phyloP scores from a whole-genome alignment of 2,888 invertebrate species.

The Andrena fulva region DNA sequence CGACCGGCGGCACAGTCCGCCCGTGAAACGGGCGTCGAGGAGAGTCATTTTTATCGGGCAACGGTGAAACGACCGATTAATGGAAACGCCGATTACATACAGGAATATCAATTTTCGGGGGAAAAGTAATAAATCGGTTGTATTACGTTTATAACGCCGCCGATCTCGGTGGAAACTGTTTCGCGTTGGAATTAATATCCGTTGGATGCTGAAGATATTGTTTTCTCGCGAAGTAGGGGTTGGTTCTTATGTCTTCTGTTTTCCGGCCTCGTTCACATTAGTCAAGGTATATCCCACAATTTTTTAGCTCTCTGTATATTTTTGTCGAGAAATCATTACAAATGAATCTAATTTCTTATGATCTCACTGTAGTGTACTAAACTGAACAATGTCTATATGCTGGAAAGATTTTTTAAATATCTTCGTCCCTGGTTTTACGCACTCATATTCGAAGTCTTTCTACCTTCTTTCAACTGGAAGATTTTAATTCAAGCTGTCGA shows the following conservation, averaged over 20 bases:
- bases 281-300: too few relatives aligned
- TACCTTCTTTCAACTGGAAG: background rate
- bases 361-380: too few relatives aligned
- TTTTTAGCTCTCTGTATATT: too few relatives aligned
- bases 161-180: background rate
- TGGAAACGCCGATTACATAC: conserved; percentile 29
- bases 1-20: background rate
- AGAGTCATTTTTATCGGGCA: conserved; percentile 18
- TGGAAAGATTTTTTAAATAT: background rate
- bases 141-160: background rate
- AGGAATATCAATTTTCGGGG: conserved; percentile 42
- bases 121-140: background rate
- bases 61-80: conserved; percentile 10
- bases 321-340: too few relatives aligned
- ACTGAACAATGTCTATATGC: too few relatives aligned
- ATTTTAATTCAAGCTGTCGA: background rate
- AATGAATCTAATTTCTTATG: too few relatives aligned
- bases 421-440: background rate
- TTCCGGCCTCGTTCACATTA: too few relatives aligned
- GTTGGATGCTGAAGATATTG: background rate
- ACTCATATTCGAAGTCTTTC: background rate
- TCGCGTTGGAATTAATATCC: background rate
- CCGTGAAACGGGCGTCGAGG: conserved; percentile 16
- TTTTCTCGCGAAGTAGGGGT: background rate
- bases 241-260: too few relatives aligned